Percentiles rank a stretch among this genome's conserved stretches.
Evolutionary conservation across 2,113 vertebrate genomes (phyloP).

Genomic region (Vombatus ursinus): DNA sequence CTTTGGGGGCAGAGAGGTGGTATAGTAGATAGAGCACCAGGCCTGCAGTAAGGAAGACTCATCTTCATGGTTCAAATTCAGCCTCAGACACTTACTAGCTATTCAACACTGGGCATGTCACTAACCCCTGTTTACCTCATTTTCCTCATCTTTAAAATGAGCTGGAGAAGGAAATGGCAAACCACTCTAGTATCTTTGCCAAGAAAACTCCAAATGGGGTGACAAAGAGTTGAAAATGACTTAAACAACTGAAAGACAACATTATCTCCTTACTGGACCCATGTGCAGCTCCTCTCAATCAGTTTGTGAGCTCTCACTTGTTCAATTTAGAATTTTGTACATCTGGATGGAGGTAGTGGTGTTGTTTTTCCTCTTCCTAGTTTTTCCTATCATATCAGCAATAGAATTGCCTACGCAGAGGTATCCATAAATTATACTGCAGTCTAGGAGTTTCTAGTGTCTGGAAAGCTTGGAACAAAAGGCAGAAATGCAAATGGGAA

Average conservation of each 20-base stretch:
- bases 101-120: not conserved
- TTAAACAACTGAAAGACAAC: constrained; percentile 9
- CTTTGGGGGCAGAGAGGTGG: not conserved
- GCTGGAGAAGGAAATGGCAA: not conserved
- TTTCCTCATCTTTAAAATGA: not conserved
- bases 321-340: constrained; percentile 82
- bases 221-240: not conserved
- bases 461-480: constrained; percentile 83
- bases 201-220: not conserved
- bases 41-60: not conserved
- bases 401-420: constrained; percentile 82
- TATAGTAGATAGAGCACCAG: not conserved
- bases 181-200: not conserved
- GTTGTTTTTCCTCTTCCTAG: constrained; percentile 33
- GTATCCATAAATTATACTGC: constrained; percentile 85
- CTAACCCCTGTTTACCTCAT: not conserved
- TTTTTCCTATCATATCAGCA: constrained; percentile 80
- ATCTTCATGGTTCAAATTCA: not conserved
- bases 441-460: constrained; percentile 80
- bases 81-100: not conserved
- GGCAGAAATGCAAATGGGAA: constrained; percentile 83
- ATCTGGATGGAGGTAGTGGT: constrained; percentile 70
- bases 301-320: constrained; percentile 75
- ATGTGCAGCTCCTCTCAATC: constrained; percentile 74
- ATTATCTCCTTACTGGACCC: constrained; percentile 73